phyloP scores from a whole-genome alignment of 2,797 vertebrate species.

The Euphonia xanthogaster region DNA sequence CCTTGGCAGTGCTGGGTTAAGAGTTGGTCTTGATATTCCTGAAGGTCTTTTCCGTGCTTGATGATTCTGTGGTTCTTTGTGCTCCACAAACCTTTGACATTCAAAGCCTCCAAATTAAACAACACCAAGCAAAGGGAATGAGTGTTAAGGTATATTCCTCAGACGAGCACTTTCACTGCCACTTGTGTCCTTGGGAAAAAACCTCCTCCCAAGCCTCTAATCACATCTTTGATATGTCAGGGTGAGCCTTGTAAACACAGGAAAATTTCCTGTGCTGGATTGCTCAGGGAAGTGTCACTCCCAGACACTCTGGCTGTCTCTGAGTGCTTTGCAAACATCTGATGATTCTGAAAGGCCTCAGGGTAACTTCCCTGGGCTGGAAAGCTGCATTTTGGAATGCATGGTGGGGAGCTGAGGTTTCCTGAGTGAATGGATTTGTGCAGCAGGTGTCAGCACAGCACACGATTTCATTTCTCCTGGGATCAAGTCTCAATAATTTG shows the following conservation, averaged over 20 bases:
- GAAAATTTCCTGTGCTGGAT: neutral
- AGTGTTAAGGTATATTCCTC: rapidly evolving
- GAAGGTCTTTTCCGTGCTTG: neutral
- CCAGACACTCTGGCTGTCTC: neutral
- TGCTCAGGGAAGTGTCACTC: neutral
- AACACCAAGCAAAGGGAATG: neutral
- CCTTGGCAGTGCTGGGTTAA: neutral
- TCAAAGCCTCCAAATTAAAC: neutral
- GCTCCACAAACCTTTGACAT: neutral
- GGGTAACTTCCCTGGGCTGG: neutral
- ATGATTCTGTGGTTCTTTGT: neutral
- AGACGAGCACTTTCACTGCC: neutral
- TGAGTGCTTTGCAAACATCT: neutral
- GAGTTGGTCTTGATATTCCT: rapidly evolving
- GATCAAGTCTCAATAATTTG: neutral
- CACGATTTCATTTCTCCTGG: neutral
- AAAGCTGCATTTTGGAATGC: neutral
- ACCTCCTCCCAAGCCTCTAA: neutral
- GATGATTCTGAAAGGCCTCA: neutral
- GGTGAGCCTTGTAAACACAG: neutral
- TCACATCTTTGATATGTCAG: neutral
- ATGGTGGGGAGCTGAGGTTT: rapidly evolving
- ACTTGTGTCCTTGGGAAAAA: neutral
- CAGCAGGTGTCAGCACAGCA: conserved; percentile 27
- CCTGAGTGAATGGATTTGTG: neutral